Evolutionary conservation across 2,797 vertebrate genomes (phyloP).

Genomic region (Perodicticus potto): DNA sequence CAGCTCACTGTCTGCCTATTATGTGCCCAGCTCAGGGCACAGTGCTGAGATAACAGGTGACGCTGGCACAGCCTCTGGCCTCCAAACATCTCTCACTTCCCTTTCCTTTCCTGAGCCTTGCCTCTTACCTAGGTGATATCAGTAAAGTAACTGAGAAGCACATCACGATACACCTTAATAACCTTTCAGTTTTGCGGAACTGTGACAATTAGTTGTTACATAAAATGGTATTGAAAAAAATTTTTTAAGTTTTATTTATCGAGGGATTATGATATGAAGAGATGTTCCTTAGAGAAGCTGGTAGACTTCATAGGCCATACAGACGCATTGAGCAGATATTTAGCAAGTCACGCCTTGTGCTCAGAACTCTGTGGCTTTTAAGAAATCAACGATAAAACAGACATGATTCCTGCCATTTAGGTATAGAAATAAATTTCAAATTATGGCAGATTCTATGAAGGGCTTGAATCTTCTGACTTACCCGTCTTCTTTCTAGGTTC

Average conservation of each 20-base stretch:
- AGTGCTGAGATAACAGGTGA: not conserved
- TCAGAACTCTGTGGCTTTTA: constrained; percentile 1
- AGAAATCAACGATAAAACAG: constrained; percentile 22
- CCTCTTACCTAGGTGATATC: not conserved
- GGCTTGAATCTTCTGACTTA: constrained; percentile 1
- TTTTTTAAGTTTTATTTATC: not conserved
- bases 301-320: not conserved
- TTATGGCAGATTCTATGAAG: not conserved
- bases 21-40: not conserved
- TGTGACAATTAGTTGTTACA: not conserved
- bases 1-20: not conserved
- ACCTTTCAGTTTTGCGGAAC: not conserved
- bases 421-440: not conserved
- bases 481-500: not conserved
- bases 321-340: not conserved
- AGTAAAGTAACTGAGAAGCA: not conserved
- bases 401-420: not conserved
- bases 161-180: not conserved
- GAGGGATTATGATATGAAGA: not conserved
- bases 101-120: not conserved
- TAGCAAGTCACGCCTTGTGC: not conserved
- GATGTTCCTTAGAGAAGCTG: not conserved
- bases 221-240: not conserved
- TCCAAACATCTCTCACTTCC: not conserved
- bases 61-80: not conserved